These are phyloP conservation scores for Holotrichia oblita DNA, from an alignment of 1,140 invertebrate species.

Conservation along the genomic window DNA sequence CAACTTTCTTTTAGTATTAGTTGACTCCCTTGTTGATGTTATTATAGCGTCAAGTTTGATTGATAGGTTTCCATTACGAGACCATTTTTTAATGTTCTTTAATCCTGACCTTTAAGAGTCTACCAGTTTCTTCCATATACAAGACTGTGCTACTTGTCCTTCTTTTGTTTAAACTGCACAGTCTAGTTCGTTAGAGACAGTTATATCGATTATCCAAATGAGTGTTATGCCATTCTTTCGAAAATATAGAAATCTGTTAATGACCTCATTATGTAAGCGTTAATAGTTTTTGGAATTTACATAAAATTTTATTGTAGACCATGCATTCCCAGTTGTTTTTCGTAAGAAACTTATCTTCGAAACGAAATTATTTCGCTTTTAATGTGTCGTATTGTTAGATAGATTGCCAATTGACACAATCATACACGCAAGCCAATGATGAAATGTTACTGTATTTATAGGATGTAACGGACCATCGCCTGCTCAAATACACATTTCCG, in stretches of 20 bases:
- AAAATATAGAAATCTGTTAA: neutral
- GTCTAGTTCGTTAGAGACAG: neutral
- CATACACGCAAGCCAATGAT: neutral
- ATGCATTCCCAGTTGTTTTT: neutral
- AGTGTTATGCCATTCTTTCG: neutral
- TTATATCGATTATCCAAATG: neutral
- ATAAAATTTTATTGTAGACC: neutral
- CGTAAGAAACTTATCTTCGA: neutral
- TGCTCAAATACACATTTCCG: no score
- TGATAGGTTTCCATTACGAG: no score
- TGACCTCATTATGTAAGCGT: conserved; percentile 5
- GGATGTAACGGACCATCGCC: no score
- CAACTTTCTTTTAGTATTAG: no score
- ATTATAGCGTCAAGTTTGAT: no score
- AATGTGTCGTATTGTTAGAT: neutral
- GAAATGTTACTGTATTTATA: neutral
- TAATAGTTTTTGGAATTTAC: conserved; percentile 6
- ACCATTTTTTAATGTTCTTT: no score
- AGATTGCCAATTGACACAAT: neutral
- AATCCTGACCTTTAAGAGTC: no score
- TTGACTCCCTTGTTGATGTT: no score
- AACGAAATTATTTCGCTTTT: neutral
- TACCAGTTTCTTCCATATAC: no score
- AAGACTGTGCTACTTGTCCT: neutral
- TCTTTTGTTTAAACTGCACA: neutral